A percentile compares a stretch with the other conserved stretches of the same genome.
Evolutionary conservation across 2,888 invertebrate species (phyloP).

Genomic region (Eupithecia insigniata): DNA sequence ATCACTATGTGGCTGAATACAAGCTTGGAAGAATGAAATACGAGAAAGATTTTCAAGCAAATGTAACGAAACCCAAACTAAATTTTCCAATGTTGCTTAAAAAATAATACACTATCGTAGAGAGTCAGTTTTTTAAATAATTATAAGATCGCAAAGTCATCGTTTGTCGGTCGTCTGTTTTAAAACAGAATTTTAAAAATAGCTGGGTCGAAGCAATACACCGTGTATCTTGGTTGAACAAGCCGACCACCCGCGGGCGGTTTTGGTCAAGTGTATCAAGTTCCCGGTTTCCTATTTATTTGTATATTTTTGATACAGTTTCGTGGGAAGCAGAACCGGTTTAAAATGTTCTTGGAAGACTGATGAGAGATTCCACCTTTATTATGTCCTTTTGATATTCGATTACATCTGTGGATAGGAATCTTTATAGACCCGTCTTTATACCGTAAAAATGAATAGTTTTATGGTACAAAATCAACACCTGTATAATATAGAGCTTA

Average conservation of each 20-base stretch:
- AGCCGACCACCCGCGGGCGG: constrained; percentile 69
- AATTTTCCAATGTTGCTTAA: background rate
- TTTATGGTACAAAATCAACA: constrained; percentile 20
- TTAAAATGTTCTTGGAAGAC: constrained; percentile 35
- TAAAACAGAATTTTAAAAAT: background rate
- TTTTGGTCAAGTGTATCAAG: constrained; percentile 63
- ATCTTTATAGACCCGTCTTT: constrained; percentile 26
- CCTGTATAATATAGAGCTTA: constrained; percentile 12
- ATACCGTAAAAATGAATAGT: constrained; percentile 17
- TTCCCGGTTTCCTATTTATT: constrained; percentile 56
- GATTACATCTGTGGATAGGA: constrained; percentile 31
- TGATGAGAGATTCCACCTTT: constrained; percentile 40
- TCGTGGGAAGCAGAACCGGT: constrained; percentile 45
- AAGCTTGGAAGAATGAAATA: background rate
- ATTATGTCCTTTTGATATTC: constrained; percentile 35
- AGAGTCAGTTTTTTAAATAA: background rate
- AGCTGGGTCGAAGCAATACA: background rate
- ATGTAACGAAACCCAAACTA: background rate
- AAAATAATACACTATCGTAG: background rate
- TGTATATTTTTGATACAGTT: constrained; percentile 38
- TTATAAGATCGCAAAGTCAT: background rate
- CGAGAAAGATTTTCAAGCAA: background rate
- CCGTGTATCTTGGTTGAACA: constrained; percentile 19
- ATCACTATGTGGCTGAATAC: background rate
- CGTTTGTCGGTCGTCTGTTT: background rate